phyloP scores from a whole-genome alignment of 2,113 vertebrate genomes.

The Archocentrus centrarchus region DNA sequence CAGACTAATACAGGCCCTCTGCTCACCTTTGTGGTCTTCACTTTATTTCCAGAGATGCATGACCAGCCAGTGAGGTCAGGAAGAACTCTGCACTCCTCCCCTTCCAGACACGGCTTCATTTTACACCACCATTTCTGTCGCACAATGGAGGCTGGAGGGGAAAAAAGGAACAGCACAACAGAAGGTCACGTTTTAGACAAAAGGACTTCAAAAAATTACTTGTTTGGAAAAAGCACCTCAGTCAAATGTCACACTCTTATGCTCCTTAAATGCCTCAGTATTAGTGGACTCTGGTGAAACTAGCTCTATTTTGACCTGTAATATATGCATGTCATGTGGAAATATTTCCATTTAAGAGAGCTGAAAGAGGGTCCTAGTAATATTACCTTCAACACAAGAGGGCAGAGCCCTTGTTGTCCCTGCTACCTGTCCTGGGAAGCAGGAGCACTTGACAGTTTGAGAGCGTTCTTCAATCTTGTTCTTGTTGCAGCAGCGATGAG shows the following conservation, averaged over 20 bases:
- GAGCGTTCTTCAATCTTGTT: constrained; percentile 95
- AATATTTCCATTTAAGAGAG: constrained; percentile 37
- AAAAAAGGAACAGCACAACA: constrained; percentile 12
- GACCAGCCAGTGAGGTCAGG: constrained; percentile 96
- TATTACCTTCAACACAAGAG: constrained; percentile 94
- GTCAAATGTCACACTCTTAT: constrained; percentile 29
- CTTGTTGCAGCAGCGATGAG: constrained; percentile 96
- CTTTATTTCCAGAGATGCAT: constrained; percentile 96
- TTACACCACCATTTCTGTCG: constrained; percentile 96
- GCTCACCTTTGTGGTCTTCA: constrained; percentile 97
- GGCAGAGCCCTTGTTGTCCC: constrained; percentile 91
- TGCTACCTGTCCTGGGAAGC: constrained; percentile 93
- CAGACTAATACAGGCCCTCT: constrained; percentile 9
- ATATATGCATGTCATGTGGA: constrained; percentile 33
- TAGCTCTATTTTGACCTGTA: constrained; percentile 22
- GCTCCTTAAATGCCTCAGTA: constrained; percentile 13
- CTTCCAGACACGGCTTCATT: constrained; percentile 92
- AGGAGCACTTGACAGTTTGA: constrained; percentile 96
- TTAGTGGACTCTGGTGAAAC: constrained; percentile 25
- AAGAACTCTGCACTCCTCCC: constrained; percentile 93
- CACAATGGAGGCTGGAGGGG: constrained; percentile 88
- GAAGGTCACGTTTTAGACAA: constrained; percentile 56
- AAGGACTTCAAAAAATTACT: constrained; percentile 38
- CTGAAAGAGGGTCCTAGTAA: constrained; percentile 26
- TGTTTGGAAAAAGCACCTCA: constrained; percentile 28